Base-by-base conservation (phyloP, 2,797 vertebrate genomes). In the Rhynchotus rufescens region DNA sequence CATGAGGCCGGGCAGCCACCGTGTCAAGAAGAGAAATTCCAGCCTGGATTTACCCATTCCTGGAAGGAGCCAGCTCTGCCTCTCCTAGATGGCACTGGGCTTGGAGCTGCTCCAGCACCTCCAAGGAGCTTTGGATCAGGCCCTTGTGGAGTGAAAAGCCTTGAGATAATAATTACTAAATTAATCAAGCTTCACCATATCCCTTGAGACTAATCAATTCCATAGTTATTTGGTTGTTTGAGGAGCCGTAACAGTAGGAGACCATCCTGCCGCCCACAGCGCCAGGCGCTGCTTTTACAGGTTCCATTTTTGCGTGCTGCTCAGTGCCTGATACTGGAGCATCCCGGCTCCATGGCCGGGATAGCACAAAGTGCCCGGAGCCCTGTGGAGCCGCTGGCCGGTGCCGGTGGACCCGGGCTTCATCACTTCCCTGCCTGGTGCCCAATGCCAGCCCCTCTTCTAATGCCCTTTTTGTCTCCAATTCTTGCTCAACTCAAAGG, bases 211-310 rank as follows among this genome's bases (percentile, higher is more conserved):
- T 11, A 4, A 69, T 45, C 68, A 17, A 34, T 72, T 7, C 84
- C 15, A 0, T 2, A 3, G 0, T 9, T 15, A 30, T 19, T 44
- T 42, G n/a, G 77, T 4, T 76, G 56, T 0, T 0, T 1, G 12
- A 49, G 81, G 22, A 36, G 40, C 0, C 10, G 80, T 61, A 61
- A 17, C 8, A n/a, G 8, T 12, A 15, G 38, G 14, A 15, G 62
- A 21, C 26, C 38, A 4, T 3, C 0, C 3, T 2, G 15, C 26
- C 30, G 59, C 66, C 51, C 28, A n/a, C 3, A 15, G 73, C 2
- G 2, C 40, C 13, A 14, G 40, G 40, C 13, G 61, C 45, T 17
- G 4, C n/a, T 34, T 4, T 2, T 5, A 47, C 11, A 2, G 9
- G 40, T 26, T 2, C 4, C 0, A 1, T 32, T 15, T 5, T 3